Base-by-base conservation (phyloP, 2,113 vertebrate genomes). In the Onychostoma macrolepis region DNA sequence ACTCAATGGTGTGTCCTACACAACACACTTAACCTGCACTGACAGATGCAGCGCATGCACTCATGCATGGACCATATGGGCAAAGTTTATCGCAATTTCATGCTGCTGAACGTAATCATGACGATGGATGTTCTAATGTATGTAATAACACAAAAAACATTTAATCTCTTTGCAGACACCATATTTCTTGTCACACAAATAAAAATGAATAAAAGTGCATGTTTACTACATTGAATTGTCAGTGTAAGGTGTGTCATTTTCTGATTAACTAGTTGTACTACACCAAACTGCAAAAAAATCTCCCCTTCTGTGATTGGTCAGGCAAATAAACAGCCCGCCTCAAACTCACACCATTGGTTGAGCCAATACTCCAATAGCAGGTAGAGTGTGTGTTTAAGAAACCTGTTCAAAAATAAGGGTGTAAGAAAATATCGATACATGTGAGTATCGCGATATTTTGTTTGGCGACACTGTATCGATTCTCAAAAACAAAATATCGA, bases 1-100 rank as follows among this genome's bases (percentile, higher is more conserved):
- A 65, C 41, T 72, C 65, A 84, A 77, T 84, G 86, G 43, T 69
- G 53, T 38, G 24, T 76, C 56, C 38, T 7, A 65, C 84, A 83
- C 53, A 74, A 80, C 86, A 87, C 76, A 86, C 83, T 79, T 67
- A 77, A 87, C 80, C 83, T 86, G 80, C 5, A 50, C 43, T 74
- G 77, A 83, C 53, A 85, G 63, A 83, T 61, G 56, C 78, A 19
- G 8, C 48, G 24, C 58, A n/a, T 13, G 28, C 63, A 69, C 43
- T 76, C 36, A 67, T 56, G 33, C 72, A 71, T 48, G 45, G 61
- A 48, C 24, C n/a, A n/a, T n/a, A n/a, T n/a, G n/a, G n/a, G n/a
- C n/a, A n/a, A n/a, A n/a, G n/a, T n/a, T n/a, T 75, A 77, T 15
- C 48, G 3, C 75, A 50, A 38, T 71, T 24, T 38, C 8, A 38